Evolutionary conservation across 2,797 vertebrate genomes (phyloP).

Genomic region (Macroramphosus scolopax): DNA sequence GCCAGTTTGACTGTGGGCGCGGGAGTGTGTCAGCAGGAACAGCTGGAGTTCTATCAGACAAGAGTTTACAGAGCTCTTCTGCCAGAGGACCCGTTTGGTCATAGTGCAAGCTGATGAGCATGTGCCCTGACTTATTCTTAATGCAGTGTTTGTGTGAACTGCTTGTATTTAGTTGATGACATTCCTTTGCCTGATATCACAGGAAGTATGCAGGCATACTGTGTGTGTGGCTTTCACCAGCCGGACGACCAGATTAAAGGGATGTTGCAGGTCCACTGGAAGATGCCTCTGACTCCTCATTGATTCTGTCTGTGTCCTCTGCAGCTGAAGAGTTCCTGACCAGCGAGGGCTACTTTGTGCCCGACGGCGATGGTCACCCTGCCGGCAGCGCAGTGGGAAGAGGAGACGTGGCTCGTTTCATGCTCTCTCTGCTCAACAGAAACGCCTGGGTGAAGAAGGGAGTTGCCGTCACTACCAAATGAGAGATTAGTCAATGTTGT

Average conservation of each 20-base stretch:
- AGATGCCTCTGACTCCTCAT: not conserved
- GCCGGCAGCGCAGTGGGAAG: constrained; percentile 51
- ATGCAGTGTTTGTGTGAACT: not conserved
- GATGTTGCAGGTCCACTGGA: too few relatives aligned
- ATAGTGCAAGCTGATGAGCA: constrained; percentile 16
- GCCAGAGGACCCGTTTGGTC: constrained; percentile 18
- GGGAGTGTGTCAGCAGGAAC: too few relatives aligned
- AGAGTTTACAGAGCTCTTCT: too few relatives aligned
- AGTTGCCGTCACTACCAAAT: constrained; percentile 75
- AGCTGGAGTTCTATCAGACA: not conserved
- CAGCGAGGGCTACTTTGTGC: constrained; percentile 78
- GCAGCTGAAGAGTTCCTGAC: constrained; percentile 77
- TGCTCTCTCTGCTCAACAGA: constrained; percentile 74
- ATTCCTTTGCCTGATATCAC: not conserved
- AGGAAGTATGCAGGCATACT: not conserved
- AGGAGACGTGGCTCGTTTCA: constrained; percentile 77
- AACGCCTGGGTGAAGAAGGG: constrained; percentile 75
- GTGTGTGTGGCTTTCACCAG: too few relatives aligned
- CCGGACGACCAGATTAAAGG: too few relatives aligned
- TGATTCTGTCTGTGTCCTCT: constrained; percentile 3
- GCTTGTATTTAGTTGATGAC: constrained; percentile 1
- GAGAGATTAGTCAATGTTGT: constrained; percentile 3
- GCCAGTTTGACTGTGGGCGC: not conserved
- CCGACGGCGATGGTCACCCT: constrained; percentile 52
- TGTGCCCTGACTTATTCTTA: not conserved